Conservation (phyloP, 2,797 vertebrate genomes). For the Staurois parvus region DNA sequence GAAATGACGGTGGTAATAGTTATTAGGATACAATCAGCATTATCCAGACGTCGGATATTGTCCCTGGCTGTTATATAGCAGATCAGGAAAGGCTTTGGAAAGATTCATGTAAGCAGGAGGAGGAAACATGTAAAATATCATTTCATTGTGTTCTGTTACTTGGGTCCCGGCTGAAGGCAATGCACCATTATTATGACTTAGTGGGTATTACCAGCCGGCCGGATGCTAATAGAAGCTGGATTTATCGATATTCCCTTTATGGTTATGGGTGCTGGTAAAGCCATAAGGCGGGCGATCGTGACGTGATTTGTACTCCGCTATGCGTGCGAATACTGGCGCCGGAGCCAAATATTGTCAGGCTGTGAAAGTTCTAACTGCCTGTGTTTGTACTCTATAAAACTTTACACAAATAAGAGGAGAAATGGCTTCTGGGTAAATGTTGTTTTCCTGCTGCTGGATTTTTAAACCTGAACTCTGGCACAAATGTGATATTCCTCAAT, state of each 20-base stretch:
- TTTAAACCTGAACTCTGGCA: too few species aligned
- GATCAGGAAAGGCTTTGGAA: background rate
- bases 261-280: slow-evolving; percentile 9
- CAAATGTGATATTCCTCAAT: too few species aligned
- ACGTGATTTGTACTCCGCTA: background rate
- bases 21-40: background rate
- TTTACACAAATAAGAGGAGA: too few species aligned
- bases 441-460: background rate
- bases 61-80: background rate
- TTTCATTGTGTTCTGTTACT: background rate
- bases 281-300: background rate
- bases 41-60: background rate
- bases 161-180: background rate
- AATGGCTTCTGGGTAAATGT: too few species aligned
- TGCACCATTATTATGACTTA: slow-evolving; percentile 19
- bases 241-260: slow-evolving; percentile 14
- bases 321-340: background rate
- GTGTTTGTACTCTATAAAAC: too few species aligned
- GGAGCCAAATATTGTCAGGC: background rate
- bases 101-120: slow-evolving; percentile 3
- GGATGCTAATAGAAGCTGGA: slow-evolving; percentile 16
- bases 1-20: too few species aligned
- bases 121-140: background rate
- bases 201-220: slow-evolving; percentile 19
- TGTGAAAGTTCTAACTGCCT: too few species aligned